These are phyloP conservation scores for Nematopogon swammerdamellus DNA, from an alignment of 2,888 invertebrate genomes.

Conservation along the genomic window DNA sequence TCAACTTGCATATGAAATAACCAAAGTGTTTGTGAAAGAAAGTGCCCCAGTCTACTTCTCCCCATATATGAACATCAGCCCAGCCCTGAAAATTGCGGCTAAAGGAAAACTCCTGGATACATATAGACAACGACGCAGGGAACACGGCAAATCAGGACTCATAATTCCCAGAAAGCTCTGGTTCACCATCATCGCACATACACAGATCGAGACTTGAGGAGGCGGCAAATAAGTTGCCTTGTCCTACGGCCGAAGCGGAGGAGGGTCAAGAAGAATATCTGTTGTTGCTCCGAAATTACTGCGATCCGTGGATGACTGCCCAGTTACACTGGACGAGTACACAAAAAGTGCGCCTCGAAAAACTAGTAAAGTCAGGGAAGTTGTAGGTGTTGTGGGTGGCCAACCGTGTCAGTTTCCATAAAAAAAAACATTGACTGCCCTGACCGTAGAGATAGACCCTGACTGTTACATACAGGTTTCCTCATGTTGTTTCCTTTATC, in stretches of 20 bases:
- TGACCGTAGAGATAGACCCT: too few species aligned
- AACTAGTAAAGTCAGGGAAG: neutral
- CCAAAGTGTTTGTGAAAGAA: conserved; percentile 2
- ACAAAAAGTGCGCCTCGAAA: neutral
- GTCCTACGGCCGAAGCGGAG: neutral
- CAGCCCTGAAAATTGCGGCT: conserved; percentile 1
- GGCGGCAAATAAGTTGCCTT: neutral
- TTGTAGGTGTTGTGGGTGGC: too few species aligned
- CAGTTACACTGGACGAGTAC: neutral
- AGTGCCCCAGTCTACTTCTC: conserved; percentile 3
- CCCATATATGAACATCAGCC: conserved; percentile 2
- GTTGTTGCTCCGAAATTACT: neutral
- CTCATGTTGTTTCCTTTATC: too few species aligned
- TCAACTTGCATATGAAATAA: conserved; percentile 2
- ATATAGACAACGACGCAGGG: neutral
- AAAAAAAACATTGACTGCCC: too few species aligned
- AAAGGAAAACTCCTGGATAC: neutral
- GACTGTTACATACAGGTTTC: too few species aligned
- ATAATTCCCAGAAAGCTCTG: conserved; percentile 1
- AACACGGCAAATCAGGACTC: neutral
- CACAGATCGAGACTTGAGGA: neutral
- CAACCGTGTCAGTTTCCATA: too few species aligned
- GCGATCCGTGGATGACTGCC: neutral
- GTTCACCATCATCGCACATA: neutral
- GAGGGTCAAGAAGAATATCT: neutral